These are phyloP conservation scores for Varanus salvator DNA, from an alignment of 2,113 vertebrate species.

Conservation along the genomic window DNA sequence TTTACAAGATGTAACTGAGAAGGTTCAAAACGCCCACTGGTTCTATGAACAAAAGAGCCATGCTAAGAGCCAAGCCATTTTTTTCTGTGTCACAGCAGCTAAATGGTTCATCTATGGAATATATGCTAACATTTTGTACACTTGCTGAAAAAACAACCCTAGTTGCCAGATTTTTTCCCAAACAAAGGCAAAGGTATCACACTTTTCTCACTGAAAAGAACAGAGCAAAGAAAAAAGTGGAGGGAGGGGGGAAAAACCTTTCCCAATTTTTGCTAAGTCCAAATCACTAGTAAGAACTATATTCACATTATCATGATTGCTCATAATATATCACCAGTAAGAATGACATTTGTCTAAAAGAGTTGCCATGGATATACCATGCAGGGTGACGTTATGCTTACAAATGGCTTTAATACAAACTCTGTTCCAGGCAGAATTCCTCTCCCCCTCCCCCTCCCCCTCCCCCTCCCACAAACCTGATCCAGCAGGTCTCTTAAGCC, in stretches of 20 bases:
- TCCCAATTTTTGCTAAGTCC: not conserved
- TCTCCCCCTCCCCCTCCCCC: no score
- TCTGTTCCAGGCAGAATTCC: no score
- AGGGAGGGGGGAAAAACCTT: no score
- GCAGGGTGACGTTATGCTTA: no score
- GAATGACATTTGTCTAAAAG: no score
- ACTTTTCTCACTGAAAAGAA: not conserved
- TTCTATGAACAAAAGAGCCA: not conserved
- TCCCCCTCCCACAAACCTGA: no score
- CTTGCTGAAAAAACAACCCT: not conserved
- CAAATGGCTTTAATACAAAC: not conserved
- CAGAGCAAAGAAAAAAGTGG: not conserved
- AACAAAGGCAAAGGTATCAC: not conserved
- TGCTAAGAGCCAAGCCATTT: not conserved
- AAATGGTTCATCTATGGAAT: not conserved
- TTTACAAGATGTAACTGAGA: not conserved
- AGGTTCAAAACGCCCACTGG: not conserved
- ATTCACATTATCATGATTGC: not conserved
- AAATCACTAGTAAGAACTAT: not conserved
- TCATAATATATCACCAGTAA: not conserved
- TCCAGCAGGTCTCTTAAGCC: no score
- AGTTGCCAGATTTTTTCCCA: not conserved
- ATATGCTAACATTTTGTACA: not conserved
- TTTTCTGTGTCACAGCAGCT: not conserved
- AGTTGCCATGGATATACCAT: no score